These are phyloP conservation scores for Labroides dimidiatus DNA, from an alignment of 2,797 vertebrate genomes.

Conservation along the genomic window DNA sequence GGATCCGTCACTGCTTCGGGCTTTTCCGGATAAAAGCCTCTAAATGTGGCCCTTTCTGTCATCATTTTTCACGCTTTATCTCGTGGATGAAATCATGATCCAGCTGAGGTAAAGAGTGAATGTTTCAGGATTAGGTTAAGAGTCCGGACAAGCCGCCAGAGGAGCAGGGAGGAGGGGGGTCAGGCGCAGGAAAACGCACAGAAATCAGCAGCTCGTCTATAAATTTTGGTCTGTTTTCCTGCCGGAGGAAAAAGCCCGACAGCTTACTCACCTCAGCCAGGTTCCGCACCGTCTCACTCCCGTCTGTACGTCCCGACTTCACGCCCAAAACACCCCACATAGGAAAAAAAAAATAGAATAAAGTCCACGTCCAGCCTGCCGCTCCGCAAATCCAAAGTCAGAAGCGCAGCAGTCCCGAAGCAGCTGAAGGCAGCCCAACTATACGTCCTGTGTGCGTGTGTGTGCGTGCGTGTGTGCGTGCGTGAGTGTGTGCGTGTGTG, in stretches of 20 bases:
- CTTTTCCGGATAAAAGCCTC: background rate
- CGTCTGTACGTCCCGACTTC: conserved; percentile 75
- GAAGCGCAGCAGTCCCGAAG: conserved; percentile 74
- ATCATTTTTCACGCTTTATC: background rate
- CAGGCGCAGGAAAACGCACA: conserved; percentile 27
- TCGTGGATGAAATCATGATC: background rate
- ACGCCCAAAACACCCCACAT: conserved; percentile 59
- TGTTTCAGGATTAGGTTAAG: background rate
- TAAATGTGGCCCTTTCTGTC: background rate
- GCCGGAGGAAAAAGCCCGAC: background rate
- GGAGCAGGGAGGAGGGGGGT: background rate
- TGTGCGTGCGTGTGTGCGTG: background rate
- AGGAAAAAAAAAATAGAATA: conserved; percentile 23
- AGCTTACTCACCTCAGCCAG: conserved; percentile 59
- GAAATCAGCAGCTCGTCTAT: background rate
- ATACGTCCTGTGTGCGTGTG: conserved; percentile 37
- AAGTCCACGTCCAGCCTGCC: conserved; percentile 71
- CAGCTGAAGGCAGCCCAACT: conserved; percentile 74
- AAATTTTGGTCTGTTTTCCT: background rate
- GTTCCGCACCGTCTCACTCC: conserved; percentile 31
- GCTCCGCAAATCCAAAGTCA: conserved; percentile 77
- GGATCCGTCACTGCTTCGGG: background rate
- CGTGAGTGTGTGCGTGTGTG: conserved; percentile 7
- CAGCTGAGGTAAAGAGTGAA: background rate
- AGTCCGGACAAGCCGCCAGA: conserved; percentile 20